Base-by-base conservation (phyloP, 2,888 invertebrate genomes). In the Folsomia manolachei region DNA sequence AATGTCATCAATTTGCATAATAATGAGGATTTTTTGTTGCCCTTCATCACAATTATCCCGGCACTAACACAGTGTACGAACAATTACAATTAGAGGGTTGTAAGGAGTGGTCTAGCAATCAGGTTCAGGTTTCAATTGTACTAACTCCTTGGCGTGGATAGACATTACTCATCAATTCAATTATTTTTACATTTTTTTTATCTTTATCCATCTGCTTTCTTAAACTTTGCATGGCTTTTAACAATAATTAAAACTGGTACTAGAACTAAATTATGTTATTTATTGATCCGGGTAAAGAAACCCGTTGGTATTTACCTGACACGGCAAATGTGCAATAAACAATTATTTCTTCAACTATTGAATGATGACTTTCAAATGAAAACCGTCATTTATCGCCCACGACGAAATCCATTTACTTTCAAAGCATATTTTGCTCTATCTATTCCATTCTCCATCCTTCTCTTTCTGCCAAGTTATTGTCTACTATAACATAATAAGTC, bases 101-200 rank as follows among this genome's bases (percentile, higher is more conserved):
- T 56, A 64, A 53, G 72, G 69, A 63, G 64, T 71, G 69, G 60
- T 72, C 65, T 9, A 39, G 7, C 7, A 39, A 14, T 51, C 51
- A 27, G 62, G 62, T 27, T 72, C 70, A 72, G 60, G 65, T 63
- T 69, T 64, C 64, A 65, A 69, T 23, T 9, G 39, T 14, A 39
- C 7, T 14, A 39, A 9, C 14, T 39, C 7, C 39, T 39, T n/a
- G n/a, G n/a, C n/a, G n/a, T n/a, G n/a, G n/a, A n/a, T n/a, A n/a
- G n/a, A n/a, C n/a, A n/a, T n/a, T n/a, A n/a, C n/a, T n/a, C n/a
- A n/a, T n/a, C n/a, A n/a, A 39, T 39, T 39, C 39, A 39, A 39
- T 39, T 39, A 39, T 39, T 39, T 39, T 39, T 39, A 39, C 39
- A 39, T 39, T 39, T 39, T n/a, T n/a, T 39, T 39, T 9, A 39